These are phyloP conservation scores for Bostrychus sinensis DNA, from an alignment of 2,113 vertebrate species.

Conservation along the genomic window DNA sequence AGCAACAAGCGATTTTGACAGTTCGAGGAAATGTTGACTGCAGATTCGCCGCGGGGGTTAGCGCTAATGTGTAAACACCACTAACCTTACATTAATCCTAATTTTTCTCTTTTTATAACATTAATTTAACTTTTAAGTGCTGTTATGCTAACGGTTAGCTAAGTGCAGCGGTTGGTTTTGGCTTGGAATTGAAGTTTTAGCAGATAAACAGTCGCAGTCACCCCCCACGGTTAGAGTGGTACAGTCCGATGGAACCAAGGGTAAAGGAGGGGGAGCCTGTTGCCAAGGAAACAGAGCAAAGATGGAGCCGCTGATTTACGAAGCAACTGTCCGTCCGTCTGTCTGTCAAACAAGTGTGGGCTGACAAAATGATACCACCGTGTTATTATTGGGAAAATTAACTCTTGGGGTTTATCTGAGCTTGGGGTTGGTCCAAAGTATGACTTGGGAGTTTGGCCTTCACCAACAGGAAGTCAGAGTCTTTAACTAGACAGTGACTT, in stretches of 20 bases:
- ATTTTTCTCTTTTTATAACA: fast-evolving
- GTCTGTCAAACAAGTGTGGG: conserved; percentile 38
- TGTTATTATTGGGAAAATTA: too few relatives aligned
- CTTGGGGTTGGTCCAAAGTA: too few relatives aligned
- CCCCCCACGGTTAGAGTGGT: conserved; percentile 62
- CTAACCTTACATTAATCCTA: not conserved
- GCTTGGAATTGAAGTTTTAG: not conserved
- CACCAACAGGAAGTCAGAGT: too few relatives aligned
- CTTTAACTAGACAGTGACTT: too few relatives aligned
- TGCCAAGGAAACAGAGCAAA: conserved; percentile 81
- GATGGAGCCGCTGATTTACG: conserved; percentile 73
- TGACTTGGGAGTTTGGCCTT: too few relatives aligned
- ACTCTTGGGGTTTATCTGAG: too few relatives aligned
- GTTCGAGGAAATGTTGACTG: conserved; percentile 66
- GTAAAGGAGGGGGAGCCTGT: conserved; percentile 73
- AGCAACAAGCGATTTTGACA: conserved; percentile 85
- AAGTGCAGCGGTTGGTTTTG: fast-evolving
- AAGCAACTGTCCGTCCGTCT: conserved; percentile 47
- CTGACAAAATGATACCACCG: too few relatives aligned
- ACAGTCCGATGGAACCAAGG: conserved; percentile 65
- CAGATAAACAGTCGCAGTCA: not conserved
- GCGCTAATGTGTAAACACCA: not conserved
- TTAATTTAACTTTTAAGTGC: fast-evolving
- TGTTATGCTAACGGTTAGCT: fast-evolving
- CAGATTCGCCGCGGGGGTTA: conserved; percentile 11